phyloP scores from a whole-genome alignment of 2,113 vertebrate genomes.

The Lepus timidus region DNA sequence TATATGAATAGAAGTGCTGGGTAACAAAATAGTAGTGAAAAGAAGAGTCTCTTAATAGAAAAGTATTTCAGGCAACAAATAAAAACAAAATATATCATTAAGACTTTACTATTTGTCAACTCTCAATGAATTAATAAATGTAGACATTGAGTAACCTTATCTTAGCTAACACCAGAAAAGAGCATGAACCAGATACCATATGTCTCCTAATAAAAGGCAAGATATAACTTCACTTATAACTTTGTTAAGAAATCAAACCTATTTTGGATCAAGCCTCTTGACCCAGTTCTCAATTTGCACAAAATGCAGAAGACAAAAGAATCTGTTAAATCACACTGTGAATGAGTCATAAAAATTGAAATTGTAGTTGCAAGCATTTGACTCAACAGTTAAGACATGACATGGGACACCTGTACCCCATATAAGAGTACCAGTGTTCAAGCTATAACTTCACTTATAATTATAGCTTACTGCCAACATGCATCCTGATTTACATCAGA shows the following conservation, averaged over 20 bases:
- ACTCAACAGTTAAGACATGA: too few species aligned
- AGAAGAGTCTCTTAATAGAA: background rate
- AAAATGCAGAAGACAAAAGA: background rate
- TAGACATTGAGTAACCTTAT: background rate
- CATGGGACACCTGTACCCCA: too few species aligned
- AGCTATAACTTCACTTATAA: too few species aligned
- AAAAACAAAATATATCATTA: slow-evolving; percentile 32
- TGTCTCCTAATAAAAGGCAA: background rate
- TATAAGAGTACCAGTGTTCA: too few species aligned
- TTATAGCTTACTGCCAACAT: too few species aligned
- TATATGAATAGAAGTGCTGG: background rate
- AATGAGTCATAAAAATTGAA: background rate
- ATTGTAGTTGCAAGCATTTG: background rate
- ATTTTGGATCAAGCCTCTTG: background rate
- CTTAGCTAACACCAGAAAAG: background rate
- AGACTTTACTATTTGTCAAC: slow-evolving; percentile 41
- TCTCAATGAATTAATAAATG: background rate
- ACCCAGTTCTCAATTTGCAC: background rate
- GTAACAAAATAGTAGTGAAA: background rate
- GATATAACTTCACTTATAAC: background rate
- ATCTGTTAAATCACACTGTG: background rate
- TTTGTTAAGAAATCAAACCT: background rate
- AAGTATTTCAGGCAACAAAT: background rate
- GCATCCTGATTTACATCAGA: too few species aligned
- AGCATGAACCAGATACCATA: background rate